Evolutionary conservation across 2,888 invertebrate species (phyloP), one percentile per base, ranked within the genome.

Genomic region (Helicoverpa assulta): DNA sequence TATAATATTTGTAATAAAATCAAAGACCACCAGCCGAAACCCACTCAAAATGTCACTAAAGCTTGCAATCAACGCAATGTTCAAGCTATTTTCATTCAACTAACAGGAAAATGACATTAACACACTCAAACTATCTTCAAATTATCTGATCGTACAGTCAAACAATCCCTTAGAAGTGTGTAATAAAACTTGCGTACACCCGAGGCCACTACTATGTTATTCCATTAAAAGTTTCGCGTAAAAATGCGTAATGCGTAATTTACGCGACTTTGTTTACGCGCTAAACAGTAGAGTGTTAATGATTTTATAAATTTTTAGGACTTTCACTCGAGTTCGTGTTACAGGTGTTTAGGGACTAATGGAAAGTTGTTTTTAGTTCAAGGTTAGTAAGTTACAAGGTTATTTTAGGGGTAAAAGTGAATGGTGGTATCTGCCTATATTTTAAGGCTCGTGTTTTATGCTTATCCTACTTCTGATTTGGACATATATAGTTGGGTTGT

Each of bases 171-270:
- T 55, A 19, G 16, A 59, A 58, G 52, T 66, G 70, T 63, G 66
- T 76, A 70, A 78, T 84, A 83, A 76, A 84, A 85, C 71, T 84
- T 83, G 16, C 56, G n/a, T 62, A 60, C 52, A n/a, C 53, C 68
- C 18, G 21, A 55, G 61, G 59, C 19, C 65, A 67, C 71, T 63
- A 69, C 82, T 86, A 69, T 80, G 78, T 85, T 85, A 87, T 87
- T 87, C 87, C 87, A 88, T 88, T 86, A 86, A 84, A 87, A 88
- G 78, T 87, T 86, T 73, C 47, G 40, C 70, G 66, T 73, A 84
- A 85, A 86, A 85, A 84, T 75, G 61, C 67, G 68, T 66, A 74
- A 81, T 80, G 61, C 67, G 68, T 66, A 74, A 81, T 80, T 80
- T 72, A 76, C 65, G 59, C 37, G 18, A 54, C 43, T 74, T 64